Evolutionary conservation across 2,113 vertebrate genomes (phyloP), one percentile per base, ranked within the genome.

Genomic region (Atlantisia rogersi): DNA sequence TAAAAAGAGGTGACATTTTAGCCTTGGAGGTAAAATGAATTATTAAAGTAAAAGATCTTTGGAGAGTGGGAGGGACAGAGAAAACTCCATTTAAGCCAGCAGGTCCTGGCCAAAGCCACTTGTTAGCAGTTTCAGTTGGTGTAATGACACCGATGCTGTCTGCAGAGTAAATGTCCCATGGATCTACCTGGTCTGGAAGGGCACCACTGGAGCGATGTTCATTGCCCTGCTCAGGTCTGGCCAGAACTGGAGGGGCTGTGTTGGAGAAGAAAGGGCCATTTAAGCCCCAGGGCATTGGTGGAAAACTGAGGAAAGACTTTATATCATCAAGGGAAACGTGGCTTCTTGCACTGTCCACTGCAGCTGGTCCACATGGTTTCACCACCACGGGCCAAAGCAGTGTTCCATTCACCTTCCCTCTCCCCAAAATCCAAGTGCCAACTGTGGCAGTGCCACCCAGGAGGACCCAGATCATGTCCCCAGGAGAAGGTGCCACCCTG

Each of bases 331-430:
- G 32, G 13, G 31, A 26, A 53, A 50, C 13, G 6, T 53, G 18
- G 53, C 58, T 13, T 50, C 52, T 10, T 20, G 55, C 19, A 24
- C 39, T 11, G 13, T 17, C 24, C 62, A 37, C 60, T 79, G 24
- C 48, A 68, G 15, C 15, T 24, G 28, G 7, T 68, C 88, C 42
- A 69, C 83, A 26, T 58, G 67, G 24, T 32, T 68, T 58, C 48
- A 40, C 13, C 0, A 0, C 60, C 68, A 58, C 0, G 0, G 58
- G 37, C 64, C 63, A 40, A 76, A 78, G 28, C 1, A 1, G 46
- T 0, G 0, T 26, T 50, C 26, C 46, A 37, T 40, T 35, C 35
- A 32, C 58, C 21, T 40, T 44, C 42, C 18, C 3, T 17, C 56
- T 42, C 58, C 67, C 50, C 56, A 42, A 10, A 88, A 60, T 29